These are phyloP conservation scores for Desmodus rotundus DNA, from an alignment of 2,113 vertebrate genomes.

Conservation along the genomic window DNA sequence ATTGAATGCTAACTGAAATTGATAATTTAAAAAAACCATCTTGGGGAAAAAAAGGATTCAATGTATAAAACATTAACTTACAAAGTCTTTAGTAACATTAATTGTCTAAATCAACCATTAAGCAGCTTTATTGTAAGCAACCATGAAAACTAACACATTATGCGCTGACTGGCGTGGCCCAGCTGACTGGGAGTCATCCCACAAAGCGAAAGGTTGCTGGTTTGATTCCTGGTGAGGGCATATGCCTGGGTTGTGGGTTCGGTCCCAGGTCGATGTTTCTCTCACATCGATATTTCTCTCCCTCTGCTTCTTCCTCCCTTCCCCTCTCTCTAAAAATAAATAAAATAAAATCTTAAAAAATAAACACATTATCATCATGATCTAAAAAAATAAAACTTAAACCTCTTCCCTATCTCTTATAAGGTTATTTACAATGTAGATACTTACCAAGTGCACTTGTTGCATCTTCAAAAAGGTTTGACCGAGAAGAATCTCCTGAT, in stretches of 20 bases:
- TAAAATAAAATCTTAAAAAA: no score
- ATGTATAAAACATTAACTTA: neutral
- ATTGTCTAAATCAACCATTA: neutral
- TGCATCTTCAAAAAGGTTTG: conserved; percentile 94
- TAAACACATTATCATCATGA: neutral
- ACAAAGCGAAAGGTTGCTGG: no score
- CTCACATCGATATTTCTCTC: no score
- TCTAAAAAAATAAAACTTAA: neutral
- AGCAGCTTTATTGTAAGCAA: neutral
- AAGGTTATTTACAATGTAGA: neutral
- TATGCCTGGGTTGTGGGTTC: no score
- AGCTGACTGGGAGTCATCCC: no score
- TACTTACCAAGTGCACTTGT: conserved; percentile 93
- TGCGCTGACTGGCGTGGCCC: no score
- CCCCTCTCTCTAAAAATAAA: no score
- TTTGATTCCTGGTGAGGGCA: no score
- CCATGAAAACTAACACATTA: neutral
- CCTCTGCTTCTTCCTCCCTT: no score
- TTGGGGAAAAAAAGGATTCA: neutral
- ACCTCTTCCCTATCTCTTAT: neutral
- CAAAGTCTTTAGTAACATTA: neutral
- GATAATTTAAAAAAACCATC: neutral
- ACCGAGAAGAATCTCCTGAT: conserved; percentile 85
- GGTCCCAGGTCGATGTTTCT: no score
- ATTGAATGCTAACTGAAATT: neutral